phyloP scores from a whole-genome alignment of 1,140 invertebrate genomes.

The Platorchestia sp. region DNA sequence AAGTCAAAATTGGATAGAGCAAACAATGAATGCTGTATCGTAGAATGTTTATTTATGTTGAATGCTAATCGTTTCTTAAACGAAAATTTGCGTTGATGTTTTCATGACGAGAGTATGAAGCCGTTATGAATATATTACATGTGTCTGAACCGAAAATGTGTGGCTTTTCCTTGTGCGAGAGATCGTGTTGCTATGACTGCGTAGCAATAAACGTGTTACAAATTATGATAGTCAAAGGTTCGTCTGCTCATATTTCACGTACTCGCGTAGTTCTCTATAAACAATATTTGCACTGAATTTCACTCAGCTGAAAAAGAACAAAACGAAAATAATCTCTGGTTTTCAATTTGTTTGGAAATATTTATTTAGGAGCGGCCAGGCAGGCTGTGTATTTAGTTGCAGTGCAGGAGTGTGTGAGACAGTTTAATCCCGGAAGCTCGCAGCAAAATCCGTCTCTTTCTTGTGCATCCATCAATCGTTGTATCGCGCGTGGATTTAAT shows the following conservation, averaged over 20 bases:
- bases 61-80: background rate
- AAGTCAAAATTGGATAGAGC: too few relatives aligned
- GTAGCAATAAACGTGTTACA: background rate
- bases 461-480: conserved; percentile 41
- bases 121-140: background rate
- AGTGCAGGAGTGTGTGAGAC: background rate
- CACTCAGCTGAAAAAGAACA: background rate
- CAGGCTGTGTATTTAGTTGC: background rate
- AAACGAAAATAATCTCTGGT: background rate
- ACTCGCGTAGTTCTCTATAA: background rate
- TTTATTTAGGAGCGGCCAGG: background rate
- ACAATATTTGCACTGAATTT: background rate
- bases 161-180: background rate
- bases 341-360: background rate
- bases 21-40: too few relatives aligned
- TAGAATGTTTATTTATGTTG: too few relatives aligned
- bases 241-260: background rate
- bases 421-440: background rate
- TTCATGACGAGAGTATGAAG: background rate
- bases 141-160: background rate
- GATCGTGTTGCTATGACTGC: background rate
- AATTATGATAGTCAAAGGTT: background rate
- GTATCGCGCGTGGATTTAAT: conserved; percentile 36
- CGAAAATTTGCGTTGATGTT: background rate
- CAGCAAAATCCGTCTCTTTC: background rate